Evolutionary conservation across 1,140 invertebrate species (phyloP), one percentile per base, ranked within the genome.

Genomic region (Lasioglossum baleicum): DNA sequence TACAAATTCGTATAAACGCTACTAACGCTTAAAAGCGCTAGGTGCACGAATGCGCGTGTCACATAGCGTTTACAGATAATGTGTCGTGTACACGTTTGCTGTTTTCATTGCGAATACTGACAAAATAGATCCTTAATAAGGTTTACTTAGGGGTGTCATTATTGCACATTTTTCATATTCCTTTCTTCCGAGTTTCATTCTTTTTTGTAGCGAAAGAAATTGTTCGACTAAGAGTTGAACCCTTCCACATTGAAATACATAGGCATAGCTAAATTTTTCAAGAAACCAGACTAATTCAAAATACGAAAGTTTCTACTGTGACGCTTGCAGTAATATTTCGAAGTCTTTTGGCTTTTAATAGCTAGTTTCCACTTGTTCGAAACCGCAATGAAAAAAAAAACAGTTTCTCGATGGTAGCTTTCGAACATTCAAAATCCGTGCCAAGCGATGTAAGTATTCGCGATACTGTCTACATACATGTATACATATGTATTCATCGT

Each of bases 361-460:
- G 71, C 48, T 58, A n/a, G 15, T 85, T 79, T 76, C 7, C 81
- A 61, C 64, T 66, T 26, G 15, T 81, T 56, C 42, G 2, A 70
- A 48, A 72, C n/a, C 17, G 35, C 7, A 22, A 67, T 58, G 44
- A 48, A 71, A 48, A 71, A 48, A 71, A 51, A 65, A 71, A 56
- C 58, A 35, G 53, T 75, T 85, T 65, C 64, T 13, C 20, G 42
- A 61, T 69, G 65, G 65, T 31, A 26, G 60, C 75, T 65, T 73
- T 63, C 74, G 81, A 58, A 86, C 58, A 58, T 79, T 81, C 44
- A 13, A 73, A 44, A 69, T 71, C 72, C 81, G 89, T 90, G 89
- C 90, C 89, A 91, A 90, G 86, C 84, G 84, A 88, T 87, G 73
- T 83, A 88, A 86, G 73, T 83, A 85, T 85, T 83, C 80, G 83